Evolutionary conservation across 1,140 invertebrate species (phyloP).

Genomic region (Planococcus citri): DNA sequence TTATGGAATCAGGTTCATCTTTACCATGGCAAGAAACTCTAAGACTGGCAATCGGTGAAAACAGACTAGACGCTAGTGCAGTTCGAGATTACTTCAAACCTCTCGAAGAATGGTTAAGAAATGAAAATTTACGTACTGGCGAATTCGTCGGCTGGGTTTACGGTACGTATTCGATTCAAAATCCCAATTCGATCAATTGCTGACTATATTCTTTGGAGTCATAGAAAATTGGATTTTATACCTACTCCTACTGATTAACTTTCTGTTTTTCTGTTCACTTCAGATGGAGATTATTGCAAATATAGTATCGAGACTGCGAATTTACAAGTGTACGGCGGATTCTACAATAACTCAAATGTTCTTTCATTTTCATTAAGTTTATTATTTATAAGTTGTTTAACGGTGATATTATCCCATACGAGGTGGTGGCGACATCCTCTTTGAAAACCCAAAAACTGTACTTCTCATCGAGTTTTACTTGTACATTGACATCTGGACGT

Average conservation of each 20-base stretch:
- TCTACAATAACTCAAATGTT: slow-evolving; percentile 44
- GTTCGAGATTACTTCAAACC: slow-evolving; percentile 88
- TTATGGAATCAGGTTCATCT: slow-evolving; percentile 76
- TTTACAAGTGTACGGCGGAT: slow-evolving; percentile 65
- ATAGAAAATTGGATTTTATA: no score
- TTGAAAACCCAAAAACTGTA: no score
- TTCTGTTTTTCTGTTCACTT: background rate
- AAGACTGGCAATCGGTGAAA: slow-evolving; percentile 62
- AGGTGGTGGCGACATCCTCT: background rate
- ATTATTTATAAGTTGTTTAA: background rate
- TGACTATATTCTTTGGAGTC: no score
- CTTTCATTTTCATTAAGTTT: background rate
- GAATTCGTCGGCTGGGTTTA: slow-evolving; percentile 73
- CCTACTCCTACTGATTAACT: no score
- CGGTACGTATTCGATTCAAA: slow-evolving; percentile 35
- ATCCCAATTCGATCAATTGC: no score
- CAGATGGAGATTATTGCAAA: slow-evolving; percentile 71
- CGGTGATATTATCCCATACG: background rate
- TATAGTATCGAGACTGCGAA: slow-evolving; percentile 72
- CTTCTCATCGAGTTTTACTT: no score
- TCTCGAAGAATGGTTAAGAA: slow-evolving; percentile 73
- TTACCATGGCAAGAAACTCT: slow-evolving; percentile 74
- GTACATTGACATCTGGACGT: no score
- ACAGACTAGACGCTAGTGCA: slow-evolving; percentile 62
- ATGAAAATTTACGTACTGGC: slow-evolving; percentile 63